Evolutionary conservation across 2,797 vertebrate genomes (phyloP).

Genomic region (Rhynchonycteris naso): DNA sequence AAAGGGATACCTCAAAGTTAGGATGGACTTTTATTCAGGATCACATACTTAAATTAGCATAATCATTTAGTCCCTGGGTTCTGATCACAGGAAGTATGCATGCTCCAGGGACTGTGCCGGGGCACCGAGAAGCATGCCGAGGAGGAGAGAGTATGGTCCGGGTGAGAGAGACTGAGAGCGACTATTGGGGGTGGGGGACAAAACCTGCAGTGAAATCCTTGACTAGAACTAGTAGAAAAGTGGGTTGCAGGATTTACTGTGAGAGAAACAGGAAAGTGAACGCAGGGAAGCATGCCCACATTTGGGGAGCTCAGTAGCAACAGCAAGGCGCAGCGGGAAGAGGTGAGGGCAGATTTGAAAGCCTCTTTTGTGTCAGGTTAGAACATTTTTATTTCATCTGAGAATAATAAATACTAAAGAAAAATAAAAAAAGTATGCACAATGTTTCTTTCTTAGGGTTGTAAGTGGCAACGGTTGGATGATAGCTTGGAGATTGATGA

Average conservation of each 20-base stretch:
- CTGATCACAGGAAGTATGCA: neutral
- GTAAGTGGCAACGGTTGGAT: neutral
- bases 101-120: neutral
- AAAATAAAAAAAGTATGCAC: neutral
- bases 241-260: neutral
- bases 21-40: neutral
- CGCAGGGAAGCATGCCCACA: neutral
- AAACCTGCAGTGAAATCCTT: neutral
- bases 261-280: neutral
- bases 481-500: neutral
- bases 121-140: neutral
- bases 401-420: neutral
- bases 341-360: neutral
- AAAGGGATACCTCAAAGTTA: neutral
- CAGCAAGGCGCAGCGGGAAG: neutral
- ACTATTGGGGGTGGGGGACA: neutral
- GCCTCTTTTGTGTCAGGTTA: neutral
- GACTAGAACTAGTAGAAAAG: neutral
- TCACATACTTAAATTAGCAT: neutral
- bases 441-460: neutral
- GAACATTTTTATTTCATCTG: neutral
- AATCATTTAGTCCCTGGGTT: neutral
- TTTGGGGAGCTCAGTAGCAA: too few species aligned
- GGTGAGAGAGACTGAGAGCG: neutral
- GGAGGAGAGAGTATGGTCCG: neutral